phyloP scores from a whole-genome alignment of 2,797 vertebrate species.

The Novumbra hubbsi region DNA sequence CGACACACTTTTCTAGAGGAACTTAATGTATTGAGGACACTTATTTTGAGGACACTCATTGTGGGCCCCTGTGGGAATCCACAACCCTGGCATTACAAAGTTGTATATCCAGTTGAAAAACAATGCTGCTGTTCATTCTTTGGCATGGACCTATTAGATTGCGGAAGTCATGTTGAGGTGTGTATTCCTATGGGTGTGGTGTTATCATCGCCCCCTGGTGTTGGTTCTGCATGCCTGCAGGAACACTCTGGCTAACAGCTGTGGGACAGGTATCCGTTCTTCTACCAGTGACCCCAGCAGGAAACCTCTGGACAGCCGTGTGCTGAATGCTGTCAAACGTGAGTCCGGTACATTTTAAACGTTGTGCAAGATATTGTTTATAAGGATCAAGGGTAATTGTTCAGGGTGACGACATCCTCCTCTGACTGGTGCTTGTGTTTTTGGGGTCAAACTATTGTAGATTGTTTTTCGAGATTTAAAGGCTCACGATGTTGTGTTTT shows the following conservation, averaged over 20 bases:
- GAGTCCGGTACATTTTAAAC: conserved; percentile 54
- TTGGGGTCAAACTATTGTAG: not conserved
- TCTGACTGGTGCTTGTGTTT: not conserved
- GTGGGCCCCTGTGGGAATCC: too few species aligned
- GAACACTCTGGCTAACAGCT: conserved; percentile 98
- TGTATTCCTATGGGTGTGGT: conserved; percentile 44
- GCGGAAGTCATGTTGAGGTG: conserved; percentile 56
- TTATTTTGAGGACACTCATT: too few species aligned
- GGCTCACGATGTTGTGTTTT: not conserved
- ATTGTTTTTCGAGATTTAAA: not conserved
- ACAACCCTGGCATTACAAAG: too few species aligned
- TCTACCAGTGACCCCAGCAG: conserved; percentile 97
- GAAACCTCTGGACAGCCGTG: conserved; percentile 97
- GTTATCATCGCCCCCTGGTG: conserved; percentile 71
- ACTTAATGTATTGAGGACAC: too few species aligned
- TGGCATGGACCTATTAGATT: not conserved
- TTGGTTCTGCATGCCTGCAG: conserved; percentile 68
- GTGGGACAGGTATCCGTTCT: conserved; percentile 96
- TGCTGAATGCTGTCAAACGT: conserved; percentile 98
- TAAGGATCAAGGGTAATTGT: not conserved
- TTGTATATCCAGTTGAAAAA: too few species aligned
- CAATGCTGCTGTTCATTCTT: not conserved
- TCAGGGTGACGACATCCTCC: not conserved
- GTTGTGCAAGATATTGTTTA: not conserved
- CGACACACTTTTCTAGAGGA: too few species aligned